Conservation (phyloP, 1,140 invertebrate genomes). For the Asobara japonica region DNA sequence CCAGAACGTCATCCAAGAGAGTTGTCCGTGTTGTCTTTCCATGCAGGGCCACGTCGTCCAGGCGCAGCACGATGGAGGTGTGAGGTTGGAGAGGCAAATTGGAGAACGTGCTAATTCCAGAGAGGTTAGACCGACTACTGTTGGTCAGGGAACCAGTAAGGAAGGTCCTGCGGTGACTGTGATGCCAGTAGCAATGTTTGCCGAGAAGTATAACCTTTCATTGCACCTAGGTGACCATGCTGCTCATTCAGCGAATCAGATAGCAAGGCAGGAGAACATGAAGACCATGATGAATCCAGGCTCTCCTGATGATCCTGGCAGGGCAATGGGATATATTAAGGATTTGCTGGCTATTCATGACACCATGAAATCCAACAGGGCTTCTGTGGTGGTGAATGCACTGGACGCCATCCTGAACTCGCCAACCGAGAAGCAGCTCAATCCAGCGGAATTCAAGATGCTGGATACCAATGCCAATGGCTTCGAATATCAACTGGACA, state of each 20-base stretch:
- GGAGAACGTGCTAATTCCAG: neutral
- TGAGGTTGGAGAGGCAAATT: neutral
- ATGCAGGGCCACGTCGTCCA: conserved; percentile 34
- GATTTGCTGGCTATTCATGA: conserved; percentile 36
- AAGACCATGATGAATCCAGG: conserved; percentile 2
- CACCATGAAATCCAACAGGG: conserved; percentile 36
- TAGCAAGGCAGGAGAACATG: conserved; percentile 8
- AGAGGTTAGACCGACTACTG: neutral
- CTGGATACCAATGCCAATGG: neutral
- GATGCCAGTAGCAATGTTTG: neutral
- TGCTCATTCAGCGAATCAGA: neutral
- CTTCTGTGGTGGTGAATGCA: conserved; percentile 39
- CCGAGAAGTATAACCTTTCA: neutral
- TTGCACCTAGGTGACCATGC: neutral
- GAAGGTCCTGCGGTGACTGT: neutral
- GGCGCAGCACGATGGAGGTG: neutral
- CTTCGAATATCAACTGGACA: conserved; percentile 26
- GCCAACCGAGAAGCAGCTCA: conserved; percentile 21
- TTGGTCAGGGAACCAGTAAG: neutral
- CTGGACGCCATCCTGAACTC: conserved; percentile 39
- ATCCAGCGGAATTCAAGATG: too few relatives aligned
- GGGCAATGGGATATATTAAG: neutral
- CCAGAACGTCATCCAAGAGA: conserved; percentile 44
- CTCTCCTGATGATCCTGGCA: neutral
- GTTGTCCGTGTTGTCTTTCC: conserved; percentile 51